phyloP scores from a whole-genome alignment of 92 coral and sea anemone species.

The Porites cylindrica region DNA sequence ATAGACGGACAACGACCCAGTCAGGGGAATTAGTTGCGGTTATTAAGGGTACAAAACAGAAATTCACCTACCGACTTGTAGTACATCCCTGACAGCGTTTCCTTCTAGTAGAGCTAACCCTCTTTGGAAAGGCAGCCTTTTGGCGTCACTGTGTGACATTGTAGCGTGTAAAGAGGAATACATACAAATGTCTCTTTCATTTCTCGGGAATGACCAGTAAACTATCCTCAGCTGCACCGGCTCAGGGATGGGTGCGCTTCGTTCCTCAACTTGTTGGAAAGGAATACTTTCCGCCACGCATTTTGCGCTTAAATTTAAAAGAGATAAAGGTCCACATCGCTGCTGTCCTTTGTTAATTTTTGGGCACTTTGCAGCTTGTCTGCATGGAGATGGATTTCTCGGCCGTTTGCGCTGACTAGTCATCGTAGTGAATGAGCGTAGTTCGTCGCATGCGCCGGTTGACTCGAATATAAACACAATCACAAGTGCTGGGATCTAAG shows the following conservation, averaged over 20 bases:
- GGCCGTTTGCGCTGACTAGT: conserved; percentile 82
- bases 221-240: conserved; percentile 95
- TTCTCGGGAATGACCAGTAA: conserved; percentile 98
- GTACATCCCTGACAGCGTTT: conserved; percentile 86
- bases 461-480: conserved; percentile 69
- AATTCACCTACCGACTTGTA: conserved; percentile 96
- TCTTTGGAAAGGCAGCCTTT: conserved; percentile 89
- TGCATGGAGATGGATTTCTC: conserved; percentile 64
- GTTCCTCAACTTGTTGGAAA: conserved; percentile 94
- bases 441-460: conserved; percentile 60
- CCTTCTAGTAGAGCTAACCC: conserved; percentile 90
- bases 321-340: conserved; percentile 77
- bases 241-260: conserved; percentile 91
- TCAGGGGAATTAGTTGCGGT: conserved; percentile 13
- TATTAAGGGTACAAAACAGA: conserved; percentile 33
- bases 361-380: conserved; percentile 67
- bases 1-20: conserved; percentile 40
- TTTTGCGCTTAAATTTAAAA: conserved; percentile 90
- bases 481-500: conserved; percentile 50
- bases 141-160: conserved; percentile 83
- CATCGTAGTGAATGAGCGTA: conserved; percentile 68
- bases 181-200: conserved; percentile 95
- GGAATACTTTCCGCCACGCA: conserved; percentile 96
- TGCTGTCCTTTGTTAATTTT: conserved; percentile 70
- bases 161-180: conserved; percentile 92